phyloP scores from a whole-genome alignment of 2,113 vertebrate genomes.

The Myrmecobius fasciatus region DNA sequence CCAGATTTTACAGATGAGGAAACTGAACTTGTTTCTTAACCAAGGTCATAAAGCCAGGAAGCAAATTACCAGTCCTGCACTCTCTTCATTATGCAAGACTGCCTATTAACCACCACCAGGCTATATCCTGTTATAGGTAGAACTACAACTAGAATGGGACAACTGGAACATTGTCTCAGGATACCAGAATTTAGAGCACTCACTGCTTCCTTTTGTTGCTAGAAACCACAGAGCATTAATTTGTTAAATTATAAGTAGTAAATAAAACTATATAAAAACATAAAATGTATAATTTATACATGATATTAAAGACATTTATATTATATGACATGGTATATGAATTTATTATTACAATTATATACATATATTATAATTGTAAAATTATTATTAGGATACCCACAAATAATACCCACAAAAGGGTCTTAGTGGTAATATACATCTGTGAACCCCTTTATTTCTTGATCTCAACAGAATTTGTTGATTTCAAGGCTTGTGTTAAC shows the following conservation, averaged over 20 bases:
- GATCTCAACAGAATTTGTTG: neutral
- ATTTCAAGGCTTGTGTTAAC: neutral
- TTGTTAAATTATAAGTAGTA: neutral
- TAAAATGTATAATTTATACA: neutral
- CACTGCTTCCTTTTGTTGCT: neutral
- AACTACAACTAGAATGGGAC: neutral
- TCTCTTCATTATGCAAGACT: neutral
- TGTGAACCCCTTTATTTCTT: neutral
- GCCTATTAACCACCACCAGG: neutral
- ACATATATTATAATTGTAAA: no score
- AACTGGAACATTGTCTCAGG: neutral
- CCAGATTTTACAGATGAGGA: neutral
- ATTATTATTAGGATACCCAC: no score
- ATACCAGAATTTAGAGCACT: neutral
- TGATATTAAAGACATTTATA: no score
- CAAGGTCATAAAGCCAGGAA: neutral
- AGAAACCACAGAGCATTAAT: neutral
- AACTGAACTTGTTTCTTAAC: neutral
- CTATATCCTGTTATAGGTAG: neutral
- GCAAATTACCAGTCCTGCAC: neutral
- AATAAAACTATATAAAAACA: neutral
- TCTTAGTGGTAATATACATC: neutral
- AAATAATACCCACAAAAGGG: neutral
- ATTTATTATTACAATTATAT: no score
- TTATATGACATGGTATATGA: no score